A percentile compares a stretch with the other conserved stretches of the same genome.
phyloP scores from a whole-genome alignment of 2,888 invertebrate species.

The Teleogryllus oceanicus region DNA sequence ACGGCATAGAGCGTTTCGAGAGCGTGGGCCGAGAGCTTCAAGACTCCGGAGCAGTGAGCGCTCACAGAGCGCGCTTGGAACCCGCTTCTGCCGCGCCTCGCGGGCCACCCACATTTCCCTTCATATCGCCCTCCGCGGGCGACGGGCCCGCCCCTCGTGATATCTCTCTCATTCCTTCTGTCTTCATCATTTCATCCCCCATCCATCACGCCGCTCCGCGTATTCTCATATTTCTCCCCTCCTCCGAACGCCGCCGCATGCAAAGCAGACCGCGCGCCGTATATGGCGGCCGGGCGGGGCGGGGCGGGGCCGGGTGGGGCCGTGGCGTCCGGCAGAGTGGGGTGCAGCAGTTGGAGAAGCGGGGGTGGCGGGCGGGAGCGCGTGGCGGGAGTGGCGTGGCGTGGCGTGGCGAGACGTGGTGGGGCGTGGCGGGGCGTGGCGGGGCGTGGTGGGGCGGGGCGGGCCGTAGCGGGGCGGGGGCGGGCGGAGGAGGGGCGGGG shows the following conservation, averaged over 20 bases:
- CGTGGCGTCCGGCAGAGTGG: no score
- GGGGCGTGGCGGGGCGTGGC: no score
- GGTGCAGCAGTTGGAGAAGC: no score
- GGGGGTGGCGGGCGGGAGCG: background rate
- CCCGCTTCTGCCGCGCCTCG: background rate
- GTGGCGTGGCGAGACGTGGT: no score
- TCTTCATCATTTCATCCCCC: slow-evolving; percentile 18
- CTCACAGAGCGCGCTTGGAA: background rate
- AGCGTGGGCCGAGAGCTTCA: no score
- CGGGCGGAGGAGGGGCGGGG: no score
- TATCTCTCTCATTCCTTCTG: background rate
- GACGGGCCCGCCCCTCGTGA: background rate
- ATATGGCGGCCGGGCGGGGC: background rate
- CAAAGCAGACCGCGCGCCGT: background rate
- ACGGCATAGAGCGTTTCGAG: no score
- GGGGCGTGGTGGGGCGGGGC: no score
- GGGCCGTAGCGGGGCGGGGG: no score
- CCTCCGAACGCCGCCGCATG: background rate
- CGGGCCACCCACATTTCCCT: background rate
- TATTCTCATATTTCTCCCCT: slow-evolving; percentile 18
- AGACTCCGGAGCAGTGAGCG: no score
- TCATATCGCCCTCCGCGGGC: background rate
- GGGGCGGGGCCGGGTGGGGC: no score
- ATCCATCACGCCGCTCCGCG: background rate
- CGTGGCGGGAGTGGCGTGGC: background rate